These are phyloP conservation scores for Perodicticus potto DNA, from an alignment of 2,797 vertebrate genomes.

Conservation along the genomic window DNA sequence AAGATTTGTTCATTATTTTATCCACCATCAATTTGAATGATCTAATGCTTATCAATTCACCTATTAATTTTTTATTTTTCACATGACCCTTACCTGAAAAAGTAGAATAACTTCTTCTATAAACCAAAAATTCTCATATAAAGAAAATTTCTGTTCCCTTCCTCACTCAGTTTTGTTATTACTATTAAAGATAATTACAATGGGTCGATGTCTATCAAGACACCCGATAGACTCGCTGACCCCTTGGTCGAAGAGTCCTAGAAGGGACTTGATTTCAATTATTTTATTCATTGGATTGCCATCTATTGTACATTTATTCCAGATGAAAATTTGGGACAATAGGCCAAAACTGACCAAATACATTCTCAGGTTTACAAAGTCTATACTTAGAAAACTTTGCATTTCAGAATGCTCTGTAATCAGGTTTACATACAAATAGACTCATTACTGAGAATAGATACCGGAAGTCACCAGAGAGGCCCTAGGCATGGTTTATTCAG, in stretches of 20 bases:
- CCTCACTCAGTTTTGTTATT: not conserved
- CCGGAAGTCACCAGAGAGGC: not conserved
- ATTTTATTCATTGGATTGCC: not conserved
- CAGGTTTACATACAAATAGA: not conserved
- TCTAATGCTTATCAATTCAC: not conserved
- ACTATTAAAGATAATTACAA: not conserved
- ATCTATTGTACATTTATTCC: not conserved
- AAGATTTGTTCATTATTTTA: slow-evolving; percentile 9
- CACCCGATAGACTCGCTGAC: not conserved
- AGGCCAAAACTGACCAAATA: not conserved
- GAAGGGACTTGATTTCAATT: not conserved
- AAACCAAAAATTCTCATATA: not conserved
- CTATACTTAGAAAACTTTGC: not conserved
- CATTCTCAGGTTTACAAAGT: not conserved
- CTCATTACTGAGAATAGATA: not conserved
- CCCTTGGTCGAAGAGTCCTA: not conserved
- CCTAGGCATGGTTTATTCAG: not conserved
- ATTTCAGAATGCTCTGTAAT: not conserved
- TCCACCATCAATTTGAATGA: not conserved
- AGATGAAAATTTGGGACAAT: not conserved
- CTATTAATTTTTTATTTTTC: not conserved
- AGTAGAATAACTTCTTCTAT: not conserved
- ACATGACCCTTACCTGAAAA: not conserved
- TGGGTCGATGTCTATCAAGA: not conserved
- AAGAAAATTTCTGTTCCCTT: not conserved